Evolutionary conservation across 1,140 invertebrate species (phyloP).

Genomic region (Popillia japonica): DNA sequence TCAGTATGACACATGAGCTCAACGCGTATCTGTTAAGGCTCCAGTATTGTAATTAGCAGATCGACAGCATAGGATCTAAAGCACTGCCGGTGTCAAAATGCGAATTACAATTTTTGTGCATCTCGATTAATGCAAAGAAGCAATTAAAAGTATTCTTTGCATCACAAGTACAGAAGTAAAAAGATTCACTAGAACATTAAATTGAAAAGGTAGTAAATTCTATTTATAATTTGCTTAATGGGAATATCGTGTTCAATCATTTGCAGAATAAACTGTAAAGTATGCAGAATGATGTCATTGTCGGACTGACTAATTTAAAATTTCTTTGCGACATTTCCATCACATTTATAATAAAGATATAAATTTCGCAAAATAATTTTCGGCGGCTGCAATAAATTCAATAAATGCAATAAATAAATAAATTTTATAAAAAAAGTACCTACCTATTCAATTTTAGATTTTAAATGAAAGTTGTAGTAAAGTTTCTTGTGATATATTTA

Average conservation of each 20-base stretch:
- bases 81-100: no score
- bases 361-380: slow-evolving; percentile 2
- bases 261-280: neutral
- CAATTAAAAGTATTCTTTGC: no score
- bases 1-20: no score
- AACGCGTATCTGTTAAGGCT: no score
- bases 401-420: no score
- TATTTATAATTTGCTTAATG: neutral
- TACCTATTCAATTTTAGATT: neutral
- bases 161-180: neutral
- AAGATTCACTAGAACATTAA: neutral
- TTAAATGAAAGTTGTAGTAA: neutral
- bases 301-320: neutral
- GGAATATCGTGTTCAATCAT: slow-evolving; percentile 19
- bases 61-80: no score
- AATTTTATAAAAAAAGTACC: neutral
- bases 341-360: neutral
- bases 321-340: neutral
- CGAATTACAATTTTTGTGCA: no score
- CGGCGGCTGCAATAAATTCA: neutral
- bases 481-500: neutral
- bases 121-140: no score
- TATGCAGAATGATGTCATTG: neutral
- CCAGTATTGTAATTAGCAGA: no score
- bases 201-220: neutral